These are phyloP conservation scores for Campopleginae sp. DNA, from an alignment of 2,888 invertebrate species.

Conservation along the genomic window DNA sequence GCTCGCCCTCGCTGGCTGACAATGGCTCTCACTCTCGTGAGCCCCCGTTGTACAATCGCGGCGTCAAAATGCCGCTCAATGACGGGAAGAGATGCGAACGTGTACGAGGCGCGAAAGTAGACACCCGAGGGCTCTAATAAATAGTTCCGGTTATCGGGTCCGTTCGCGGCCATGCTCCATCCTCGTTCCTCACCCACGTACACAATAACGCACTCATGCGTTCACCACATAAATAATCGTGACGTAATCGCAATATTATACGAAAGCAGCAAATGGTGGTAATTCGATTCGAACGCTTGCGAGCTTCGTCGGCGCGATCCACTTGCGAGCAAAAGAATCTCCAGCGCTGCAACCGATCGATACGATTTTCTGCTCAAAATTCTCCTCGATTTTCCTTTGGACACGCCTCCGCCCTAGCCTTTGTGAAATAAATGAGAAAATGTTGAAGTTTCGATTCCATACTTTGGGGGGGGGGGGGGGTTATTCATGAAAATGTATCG, in stretches of 20 bases:
- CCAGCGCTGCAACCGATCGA: not conserved
- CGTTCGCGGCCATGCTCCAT: constrained; percentile 69
- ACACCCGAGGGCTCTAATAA: constrained; percentile 75
- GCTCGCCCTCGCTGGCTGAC: constrained; percentile 62
- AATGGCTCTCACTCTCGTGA: constrained; percentile 67
- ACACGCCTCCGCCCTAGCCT: not conserved
- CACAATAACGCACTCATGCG: constrained; percentile 2
- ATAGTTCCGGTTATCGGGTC: constrained; percentile 78
- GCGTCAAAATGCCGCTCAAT: constrained; percentile 60
- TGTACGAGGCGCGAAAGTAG: constrained; percentile 68
- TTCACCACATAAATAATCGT: not conserved
- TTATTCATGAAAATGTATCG: too few species aligned
- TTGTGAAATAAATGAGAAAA: too few species aligned
- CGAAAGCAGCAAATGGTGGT: not conserved
- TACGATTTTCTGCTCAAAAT: not conserved
- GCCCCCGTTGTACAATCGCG: constrained; percentile 68
- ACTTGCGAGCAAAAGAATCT: not conserved
- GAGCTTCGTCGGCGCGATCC: not conserved
- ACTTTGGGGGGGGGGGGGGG: too few species aligned
- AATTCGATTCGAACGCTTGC: not conserved
- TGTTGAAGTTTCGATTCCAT: too few species aligned
- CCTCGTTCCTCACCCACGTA: constrained; percentile 1
- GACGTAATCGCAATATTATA: not conserved
- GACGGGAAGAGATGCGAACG: constrained; percentile 51
- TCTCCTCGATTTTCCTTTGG: not conserved